Evolutionary conservation across 2,797 vertebrate genomes (phyloP).

Genomic region (Syngnathus rostellatus): DNA sequence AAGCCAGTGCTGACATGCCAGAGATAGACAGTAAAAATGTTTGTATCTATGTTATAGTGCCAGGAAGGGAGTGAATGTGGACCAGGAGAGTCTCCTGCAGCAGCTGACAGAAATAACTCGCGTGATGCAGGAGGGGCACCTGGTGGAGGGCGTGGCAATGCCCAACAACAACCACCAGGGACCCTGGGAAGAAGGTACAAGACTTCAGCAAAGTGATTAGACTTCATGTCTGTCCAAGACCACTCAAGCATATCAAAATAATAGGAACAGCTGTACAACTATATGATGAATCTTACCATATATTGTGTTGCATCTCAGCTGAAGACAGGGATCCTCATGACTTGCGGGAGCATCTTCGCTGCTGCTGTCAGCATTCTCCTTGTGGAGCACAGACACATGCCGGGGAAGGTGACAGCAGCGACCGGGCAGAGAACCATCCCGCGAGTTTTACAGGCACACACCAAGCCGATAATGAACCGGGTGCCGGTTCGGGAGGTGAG

Average conservation of each 20-base stretch:
- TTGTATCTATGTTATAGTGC: constrained; percentile 36
- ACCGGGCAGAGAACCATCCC: constrained; percentile 22
- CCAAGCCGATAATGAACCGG: constrained; percentile 3
- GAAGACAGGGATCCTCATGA: constrained; percentile 78
- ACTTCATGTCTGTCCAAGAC: too few relatives aligned
- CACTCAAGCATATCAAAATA: not conserved
- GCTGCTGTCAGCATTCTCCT: constrained; percentile 65
- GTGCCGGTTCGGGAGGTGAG: constrained; percentile 3
- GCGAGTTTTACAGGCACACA: constrained; percentile 37
- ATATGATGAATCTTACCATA: not conserved
- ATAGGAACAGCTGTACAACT: not conserved
- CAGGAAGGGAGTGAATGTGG: constrained; percentile 70
- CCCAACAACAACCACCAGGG: constrained; percentile 73
- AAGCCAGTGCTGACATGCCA: not conserved
- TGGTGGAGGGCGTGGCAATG: constrained; percentile 73
- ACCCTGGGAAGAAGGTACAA: constrained; percentile 80
- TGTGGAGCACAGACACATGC: constrained; percentile 64
- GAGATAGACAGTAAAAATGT: not conserved
- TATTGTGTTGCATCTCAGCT: constrained; percentile 51
- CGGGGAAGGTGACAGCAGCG: constrained; percentile 41
- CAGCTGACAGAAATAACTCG: constrained; percentile 89
- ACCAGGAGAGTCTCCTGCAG: constrained; percentile 82
- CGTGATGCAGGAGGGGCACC: constrained; percentile 84
- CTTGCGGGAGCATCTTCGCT: constrained; percentile 63
- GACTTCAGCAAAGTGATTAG: too few relatives aligned